Evolutionary conservation across 2,113 vertebrate species (phyloP).

Genomic region (Hiodon tergisus): DNA sequence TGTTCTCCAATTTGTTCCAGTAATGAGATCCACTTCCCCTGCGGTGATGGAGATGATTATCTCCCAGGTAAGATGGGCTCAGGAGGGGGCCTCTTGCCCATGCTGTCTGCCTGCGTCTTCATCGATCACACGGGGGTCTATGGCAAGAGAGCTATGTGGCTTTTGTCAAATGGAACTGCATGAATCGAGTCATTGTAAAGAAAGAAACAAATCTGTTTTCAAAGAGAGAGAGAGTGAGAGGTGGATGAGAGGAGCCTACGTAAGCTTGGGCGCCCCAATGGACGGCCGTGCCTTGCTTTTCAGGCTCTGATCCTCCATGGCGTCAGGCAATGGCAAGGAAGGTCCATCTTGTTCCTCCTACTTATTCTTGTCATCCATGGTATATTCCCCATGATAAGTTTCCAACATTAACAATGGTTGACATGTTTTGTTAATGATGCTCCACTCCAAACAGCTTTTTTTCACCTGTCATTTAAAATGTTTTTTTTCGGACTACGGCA

Average conservation of each 20-base stretch:
- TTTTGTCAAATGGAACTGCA: constrained; percentile 26
- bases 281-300: no score
- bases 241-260: no score
- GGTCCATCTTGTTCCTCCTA: no score
- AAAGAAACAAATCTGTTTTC: no score
- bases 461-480: not conserved
- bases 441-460: not conserved
- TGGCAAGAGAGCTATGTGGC: not conserved
- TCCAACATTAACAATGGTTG: no score
- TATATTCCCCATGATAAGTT: no score
- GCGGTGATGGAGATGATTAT: constrained; percentile 21
- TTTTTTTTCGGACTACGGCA: not conserved
- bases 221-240: no score
- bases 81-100: not conserved
- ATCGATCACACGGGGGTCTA: constrained; percentile 4
- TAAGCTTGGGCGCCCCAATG: no score
- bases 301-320: no score
- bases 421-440: no score
- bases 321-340: no score
- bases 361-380: no score
- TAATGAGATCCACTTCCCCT: constrained; percentile 42
- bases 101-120: not conserved
- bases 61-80: not conserved
- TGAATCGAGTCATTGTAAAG: constrained; percentile 11
- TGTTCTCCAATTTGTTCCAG: constrained; percentile 46